phyloP scores from a whole-genome alignment of 2,113 vertebrate genomes.

The Ailurus styani region DNA sequence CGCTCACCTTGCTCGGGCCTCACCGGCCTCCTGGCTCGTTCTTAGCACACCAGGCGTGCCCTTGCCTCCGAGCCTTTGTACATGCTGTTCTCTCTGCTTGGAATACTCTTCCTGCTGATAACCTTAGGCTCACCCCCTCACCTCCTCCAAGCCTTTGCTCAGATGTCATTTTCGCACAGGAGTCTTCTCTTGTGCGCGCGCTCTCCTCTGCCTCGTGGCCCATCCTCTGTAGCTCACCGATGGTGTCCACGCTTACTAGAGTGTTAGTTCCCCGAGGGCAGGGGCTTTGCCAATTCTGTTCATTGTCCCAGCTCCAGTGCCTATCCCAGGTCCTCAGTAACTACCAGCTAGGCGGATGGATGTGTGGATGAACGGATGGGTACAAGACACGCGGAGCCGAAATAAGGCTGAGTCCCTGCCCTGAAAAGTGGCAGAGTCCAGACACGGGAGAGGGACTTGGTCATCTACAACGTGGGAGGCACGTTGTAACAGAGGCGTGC shows the following conservation, averaged over 20 bases:
- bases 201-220: rapidly evolving
- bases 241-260: background rate
- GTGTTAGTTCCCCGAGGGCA: background rate
- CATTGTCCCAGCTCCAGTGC: background rate
- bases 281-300: background rate
- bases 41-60: background rate
- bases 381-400: background rate
- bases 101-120: background rate
- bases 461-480: background rate
- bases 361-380: background rate
- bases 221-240: background rate
- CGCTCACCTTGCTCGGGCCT: background rate
- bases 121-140: background rate
- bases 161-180: background rate
- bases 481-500: background rate
- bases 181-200: background rate
- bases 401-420: background rate
- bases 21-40: background rate
- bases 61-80: background rate
- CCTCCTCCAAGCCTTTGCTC: background rate
- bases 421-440: background rate
- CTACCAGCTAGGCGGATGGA: background rate
- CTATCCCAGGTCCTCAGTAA: background rate
- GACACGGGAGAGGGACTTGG: background rate
- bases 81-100: background rate